Evolutionary conservation across 1,140 invertebrate genomes (phyloP).

Genomic region (Bradynema listronoti): DNA sequence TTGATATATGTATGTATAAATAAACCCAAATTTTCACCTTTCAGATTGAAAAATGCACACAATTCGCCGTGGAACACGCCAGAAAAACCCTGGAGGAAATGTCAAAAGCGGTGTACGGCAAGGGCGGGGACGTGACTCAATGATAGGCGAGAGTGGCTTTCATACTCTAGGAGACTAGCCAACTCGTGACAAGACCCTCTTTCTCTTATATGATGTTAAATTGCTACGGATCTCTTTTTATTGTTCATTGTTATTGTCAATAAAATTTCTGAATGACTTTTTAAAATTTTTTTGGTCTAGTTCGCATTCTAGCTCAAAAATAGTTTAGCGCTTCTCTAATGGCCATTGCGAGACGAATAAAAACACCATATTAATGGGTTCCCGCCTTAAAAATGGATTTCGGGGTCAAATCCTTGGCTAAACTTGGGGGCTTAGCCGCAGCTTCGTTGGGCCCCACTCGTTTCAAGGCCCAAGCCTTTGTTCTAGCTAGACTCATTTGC

Average conservation of each 20-base stretch:
- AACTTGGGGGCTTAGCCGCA: too few relatives aligned
- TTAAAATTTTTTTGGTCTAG: background rate
- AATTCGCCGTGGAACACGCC: slow-evolving; percentile 16
- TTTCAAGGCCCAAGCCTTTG: too few relatives aligned
- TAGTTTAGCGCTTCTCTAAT: too few relatives aligned
- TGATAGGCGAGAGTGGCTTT: background rate
- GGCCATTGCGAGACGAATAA: too few relatives aligned
- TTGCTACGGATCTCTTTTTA: background rate
- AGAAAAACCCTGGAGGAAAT: slow-evolving; percentile 22
- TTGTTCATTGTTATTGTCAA: background rate
- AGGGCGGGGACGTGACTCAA: background rate
- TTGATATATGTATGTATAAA: too few relatives aligned
- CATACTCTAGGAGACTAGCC: background rate
- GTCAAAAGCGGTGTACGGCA: background rate
- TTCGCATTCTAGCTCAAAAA: too few relatives aligned
- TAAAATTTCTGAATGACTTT: background rate
- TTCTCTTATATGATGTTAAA: slow-evolving; percentile 2
- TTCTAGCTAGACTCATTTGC: too few relatives aligned
- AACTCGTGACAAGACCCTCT: background rate
- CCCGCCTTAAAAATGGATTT: too few relatives aligned
- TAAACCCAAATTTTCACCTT: too few relatives aligned
- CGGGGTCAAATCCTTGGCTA: too few relatives aligned
- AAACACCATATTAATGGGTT: too few relatives aligned
- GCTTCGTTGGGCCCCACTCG: too few relatives aligned
- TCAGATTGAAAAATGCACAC: slow-evolving; percentile 24